A percentile compares a stretch with the other conserved stretches of the same genome.
Conservation (phyloP, 2,797 vertebrate species). For the Myotis findleyi region DNA sequence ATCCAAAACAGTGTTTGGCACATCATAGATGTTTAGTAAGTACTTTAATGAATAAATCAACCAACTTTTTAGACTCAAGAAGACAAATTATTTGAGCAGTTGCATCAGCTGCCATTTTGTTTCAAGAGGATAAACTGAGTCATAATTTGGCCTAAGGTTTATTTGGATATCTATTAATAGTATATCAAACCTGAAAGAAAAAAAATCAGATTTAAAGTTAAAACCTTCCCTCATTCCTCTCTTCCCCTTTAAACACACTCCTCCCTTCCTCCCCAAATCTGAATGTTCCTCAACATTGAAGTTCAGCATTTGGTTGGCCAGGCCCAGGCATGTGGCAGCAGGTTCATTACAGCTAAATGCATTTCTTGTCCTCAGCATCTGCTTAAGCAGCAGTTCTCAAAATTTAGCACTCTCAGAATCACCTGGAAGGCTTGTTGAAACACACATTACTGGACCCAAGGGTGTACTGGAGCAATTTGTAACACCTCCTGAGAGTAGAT, state of each 20-base stretch:
- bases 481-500: not conserved
- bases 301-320: not conserved
- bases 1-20: not conserved
- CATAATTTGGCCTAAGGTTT: not conserved
- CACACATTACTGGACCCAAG: not conserved
- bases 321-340: not conserved
- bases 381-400: not conserved
- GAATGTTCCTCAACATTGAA: constrained; percentile 16
- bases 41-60: constrained; percentile 7
- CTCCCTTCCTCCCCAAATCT: not conserved
- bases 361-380: not conserved
- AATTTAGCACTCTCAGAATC: not conserved
- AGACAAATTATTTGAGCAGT: not conserved
- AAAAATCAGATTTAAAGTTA: constrained; percentile 20
- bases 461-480: not conserved
- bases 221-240: not conserved
- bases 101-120: not conserved
- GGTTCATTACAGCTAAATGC: not conserved
- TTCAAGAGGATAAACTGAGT: constrained; percentile 20
- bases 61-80: not conserved
- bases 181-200: constrained; percentile 1
- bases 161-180: not conserved
- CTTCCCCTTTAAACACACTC: not conserved
- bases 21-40: not conserved
- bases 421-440: not conserved